Base-by-base conservation (phyloP, 1,140 invertebrate genomes). In the Brachionus rubens region DNA sequence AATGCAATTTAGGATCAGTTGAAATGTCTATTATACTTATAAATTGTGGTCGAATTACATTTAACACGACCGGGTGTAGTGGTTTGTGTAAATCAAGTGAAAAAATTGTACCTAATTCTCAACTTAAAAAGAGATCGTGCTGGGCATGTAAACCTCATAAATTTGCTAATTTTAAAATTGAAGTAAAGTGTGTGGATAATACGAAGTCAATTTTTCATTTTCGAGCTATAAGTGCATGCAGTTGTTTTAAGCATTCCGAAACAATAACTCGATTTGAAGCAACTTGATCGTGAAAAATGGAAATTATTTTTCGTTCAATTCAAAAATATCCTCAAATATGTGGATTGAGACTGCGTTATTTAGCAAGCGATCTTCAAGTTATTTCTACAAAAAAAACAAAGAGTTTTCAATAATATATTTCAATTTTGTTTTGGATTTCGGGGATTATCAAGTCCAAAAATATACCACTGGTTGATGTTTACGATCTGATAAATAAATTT, bases 211-310 rank as follows among this genome's bases (percentile, higher is more conserved):
- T 50, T 40, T 40, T 72, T 33, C 30, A 21, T 48, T n/a, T 54
- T 19, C 48, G 24, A 50, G 68, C 50, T 12, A 72, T 72, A 28
- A 72, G 50, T 48, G 68, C 43, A 40, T 72, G 68, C 4, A 54
- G 30, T n/a, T 72, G 68, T 33, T 72, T 72, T 54, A 72, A 72
- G 68, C 46, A 72, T 72, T 72, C 68, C 16, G 68, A 72, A 24
- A 30, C 19, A 30, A 72, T 72, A 41, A 12, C 50, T n/a, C 68
- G 26, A 50, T 21, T 72, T n/a, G 28, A 30, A 24, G 21, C 40
- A 26, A 72, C 48, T 33, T 50, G 28, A 40, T n/a, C n/a, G n/a
- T n/a, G n/a, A n/a, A n/a, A n/a, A n/a, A n/a, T n/a, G n/a, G n/a
- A n/a, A n/a, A n/a, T n/a, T n/a, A n/a, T n/a, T n/a, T n/a, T n/a